These are phyloP conservation scores for Limnephilus marmoratus DNA, from an alignment of 2,888 invertebrate species.

Conservation along the genomic window DNA sequence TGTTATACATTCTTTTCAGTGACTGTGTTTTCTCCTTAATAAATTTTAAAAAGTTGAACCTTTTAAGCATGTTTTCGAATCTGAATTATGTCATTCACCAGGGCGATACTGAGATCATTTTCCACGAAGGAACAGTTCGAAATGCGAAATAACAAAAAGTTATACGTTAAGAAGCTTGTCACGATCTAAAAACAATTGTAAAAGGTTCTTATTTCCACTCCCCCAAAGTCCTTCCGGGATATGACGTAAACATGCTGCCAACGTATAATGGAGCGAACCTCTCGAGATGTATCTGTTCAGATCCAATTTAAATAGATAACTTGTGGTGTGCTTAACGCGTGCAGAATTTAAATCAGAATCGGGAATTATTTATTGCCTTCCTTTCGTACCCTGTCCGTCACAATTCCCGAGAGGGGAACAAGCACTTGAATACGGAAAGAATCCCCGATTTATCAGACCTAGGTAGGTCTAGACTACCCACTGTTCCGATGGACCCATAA, in stretches of 20 bases:
- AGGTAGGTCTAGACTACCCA: background rate
- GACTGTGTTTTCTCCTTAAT: no score
- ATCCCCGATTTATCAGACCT: slow-evolving; percentile 35
- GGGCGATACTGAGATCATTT: no score
- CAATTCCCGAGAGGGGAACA: slow-evolving; percentile 1
- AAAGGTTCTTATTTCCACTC: background rate
- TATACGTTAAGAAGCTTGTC: background rate
- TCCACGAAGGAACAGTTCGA: no score
- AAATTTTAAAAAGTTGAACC: no score
- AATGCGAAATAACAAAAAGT: no score
- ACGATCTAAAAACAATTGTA: background rate
- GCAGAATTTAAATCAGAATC: slow-evolving; percentile 49
- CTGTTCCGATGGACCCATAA: slow-evolving; percentile 18
- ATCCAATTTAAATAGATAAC: slow-evolving; percentile 55
- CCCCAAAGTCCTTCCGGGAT: background rate
- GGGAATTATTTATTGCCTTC: slow-evolving; percentile 46
- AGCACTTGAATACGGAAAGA: slow-evolving; percentile 29
- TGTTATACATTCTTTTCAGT: no score
- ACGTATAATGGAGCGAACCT: background rate
- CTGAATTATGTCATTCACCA: no score
- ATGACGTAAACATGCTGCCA: background rate
- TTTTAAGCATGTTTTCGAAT: no score
- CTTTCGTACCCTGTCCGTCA: slow-evolving; percentile 44
- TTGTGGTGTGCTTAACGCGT: slow-evolving; percentile 40
- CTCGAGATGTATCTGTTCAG: slow-evolving; percentile 42